phyloP scores from a whole-genome alignment of 1,140 invertebrate genomes.

The Drosophila quadrilineata region DNA sequence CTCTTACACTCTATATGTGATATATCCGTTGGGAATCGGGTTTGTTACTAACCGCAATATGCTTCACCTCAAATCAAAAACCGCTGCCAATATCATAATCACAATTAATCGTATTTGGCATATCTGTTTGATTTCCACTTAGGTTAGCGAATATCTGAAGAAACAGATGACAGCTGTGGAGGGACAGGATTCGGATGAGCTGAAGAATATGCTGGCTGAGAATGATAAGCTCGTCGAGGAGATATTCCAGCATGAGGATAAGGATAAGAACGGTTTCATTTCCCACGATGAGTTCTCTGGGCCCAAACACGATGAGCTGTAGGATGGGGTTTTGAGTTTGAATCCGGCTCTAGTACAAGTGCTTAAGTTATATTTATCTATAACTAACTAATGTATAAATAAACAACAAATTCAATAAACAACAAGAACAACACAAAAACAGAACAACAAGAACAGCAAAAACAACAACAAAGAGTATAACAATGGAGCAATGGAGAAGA shows the following conservation, averaged over 20 bases:
- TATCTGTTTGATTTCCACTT: conserved; percentile 28
- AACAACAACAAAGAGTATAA: conserved; percentile 20
- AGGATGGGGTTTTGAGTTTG: conserved; percentile 82
- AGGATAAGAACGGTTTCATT: conserved; percentile 97
- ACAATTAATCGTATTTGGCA: not conserved
- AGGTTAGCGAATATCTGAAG: conserved; percentile 95
- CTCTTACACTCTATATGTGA: conserved; percentile 42
- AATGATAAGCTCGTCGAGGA: conserved; percentile 97
- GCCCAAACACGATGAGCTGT: conserved; percentile 98
- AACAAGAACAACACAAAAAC: conserved; percentile 16
- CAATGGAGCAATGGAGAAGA: conserved; percentile 5
- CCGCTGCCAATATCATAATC: not conserved
- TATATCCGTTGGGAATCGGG: conserved; percentile 66
- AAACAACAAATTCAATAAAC: conserved; percentile 20
- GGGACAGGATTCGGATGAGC: conserved; percentile 87
- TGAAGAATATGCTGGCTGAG: conserved; percentile 92
- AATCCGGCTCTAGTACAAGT: conserved; percentile 58
- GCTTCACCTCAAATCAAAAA: too few relatives aligned
- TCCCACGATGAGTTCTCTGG: conserved; percentile 97
- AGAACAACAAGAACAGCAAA: conserved; percentile 4
- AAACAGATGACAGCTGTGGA: conserved; percentile 93
- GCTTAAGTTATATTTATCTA: conserved; percentile 68
- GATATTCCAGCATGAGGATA: conserved; percentile 98
- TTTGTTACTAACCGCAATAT: conserved; percentile 40
- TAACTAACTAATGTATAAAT: conserved; percentile 45